Percentiles rank a stretch among this genome's conserved stretches.
Evolutionary conservation across 2,797 vertebrate genomes (phyloP).

Genomic region (Erethizon dorsatum): DNA sequence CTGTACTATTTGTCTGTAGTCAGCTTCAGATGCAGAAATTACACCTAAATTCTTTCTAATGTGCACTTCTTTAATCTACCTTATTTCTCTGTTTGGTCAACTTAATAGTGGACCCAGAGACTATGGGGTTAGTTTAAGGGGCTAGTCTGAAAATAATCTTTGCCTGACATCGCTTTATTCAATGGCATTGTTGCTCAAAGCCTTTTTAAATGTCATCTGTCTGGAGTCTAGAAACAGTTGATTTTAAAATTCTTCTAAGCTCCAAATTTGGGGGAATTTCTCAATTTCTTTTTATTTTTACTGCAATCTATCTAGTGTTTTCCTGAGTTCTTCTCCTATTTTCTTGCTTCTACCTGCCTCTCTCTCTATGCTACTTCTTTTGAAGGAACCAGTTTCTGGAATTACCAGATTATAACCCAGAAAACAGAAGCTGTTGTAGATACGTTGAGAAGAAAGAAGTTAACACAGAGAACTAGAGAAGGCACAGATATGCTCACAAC

Average conservation of each 20-base stretch:
- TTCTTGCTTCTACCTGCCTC: background rate
- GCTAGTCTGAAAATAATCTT: background rate
- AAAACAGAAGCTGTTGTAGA: constrained; percentile 28
- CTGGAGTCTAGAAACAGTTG: background rate
- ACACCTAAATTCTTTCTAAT: background rate
- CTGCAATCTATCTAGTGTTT: background rate
- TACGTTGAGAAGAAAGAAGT: background rate
- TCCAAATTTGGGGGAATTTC: background rate
- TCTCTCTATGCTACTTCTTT: background rate
- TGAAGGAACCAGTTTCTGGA: background rate
- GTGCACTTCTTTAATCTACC: background rate
- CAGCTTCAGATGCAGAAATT: background rate
- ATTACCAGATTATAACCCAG: background rate
- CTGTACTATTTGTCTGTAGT: background rate
- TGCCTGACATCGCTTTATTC: background rate
- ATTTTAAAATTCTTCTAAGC: background rate
- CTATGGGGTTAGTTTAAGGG: background rate
- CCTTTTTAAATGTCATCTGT: background rate
- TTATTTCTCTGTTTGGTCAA: background rate
- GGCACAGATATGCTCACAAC: background rate
- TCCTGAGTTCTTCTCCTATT: background rate
- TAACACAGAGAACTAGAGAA: background rate
- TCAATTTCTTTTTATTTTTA: background rate
- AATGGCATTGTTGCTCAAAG: background rate
- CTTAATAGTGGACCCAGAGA: background rate